A percentile compares a stretch with the other conserved stretches of the same genome.
Evolutionary conservation across 1,140 invertebrate species (phyloP).

Genomic region (Leptonema lineaticorne): DNA sequence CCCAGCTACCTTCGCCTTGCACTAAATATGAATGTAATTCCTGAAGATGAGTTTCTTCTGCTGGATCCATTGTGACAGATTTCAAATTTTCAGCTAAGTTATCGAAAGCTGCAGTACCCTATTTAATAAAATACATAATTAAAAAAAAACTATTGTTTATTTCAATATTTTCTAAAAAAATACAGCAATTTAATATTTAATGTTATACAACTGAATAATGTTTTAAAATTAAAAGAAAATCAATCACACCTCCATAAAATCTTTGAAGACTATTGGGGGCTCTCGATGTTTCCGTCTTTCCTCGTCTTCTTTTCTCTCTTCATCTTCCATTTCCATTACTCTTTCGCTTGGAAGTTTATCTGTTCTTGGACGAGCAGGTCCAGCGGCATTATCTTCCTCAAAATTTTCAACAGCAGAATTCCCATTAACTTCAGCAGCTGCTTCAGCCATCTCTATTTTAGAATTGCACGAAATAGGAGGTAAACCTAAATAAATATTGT

Average conservation of each 20-base stretch:
- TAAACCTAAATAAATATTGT: conserved; percentile 28
- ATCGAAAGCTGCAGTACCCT: conserved; percentile 49
- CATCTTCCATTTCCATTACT: conserved; percentile 63
- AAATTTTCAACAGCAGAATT: conserved; percentile 45
- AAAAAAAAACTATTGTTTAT: too few relatives aligned
- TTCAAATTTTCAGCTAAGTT: conserved; percentile 46
- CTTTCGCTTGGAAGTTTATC: conserved; percentile 51
- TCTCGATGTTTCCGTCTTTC: conserved; percentile 73
- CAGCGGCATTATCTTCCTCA: conserved; percentile 44
- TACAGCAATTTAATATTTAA: background rate
- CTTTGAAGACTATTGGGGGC: conserved; percentile 81
- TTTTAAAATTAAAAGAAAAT: too few relatives aligned
- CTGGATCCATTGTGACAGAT: conserved; percentile 51
- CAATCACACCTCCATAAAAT: conserved; percentile 62
- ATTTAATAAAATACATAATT: conserved; percentile 21
- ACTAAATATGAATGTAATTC: conserved; percentile 86
- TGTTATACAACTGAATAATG: too few relatives aligned
- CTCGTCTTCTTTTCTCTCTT: conserved; percentile 66
- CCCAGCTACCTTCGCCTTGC: conserved; percentile 88
- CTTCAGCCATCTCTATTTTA: conserved; percentile 37
- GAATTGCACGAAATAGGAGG: conserved; percentile 20
- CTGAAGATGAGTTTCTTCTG: conserved; percentile 70
- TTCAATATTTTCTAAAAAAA: background rate
- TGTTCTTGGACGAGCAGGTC: conserved; percentile 45
- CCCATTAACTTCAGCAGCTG: conserved; percentile 34